These are phyloP conservation scores for Ormyrus thymus DNA, from an alignment of 2,888 invertebrate genomes.

Conservation along the genomic window DNA sequence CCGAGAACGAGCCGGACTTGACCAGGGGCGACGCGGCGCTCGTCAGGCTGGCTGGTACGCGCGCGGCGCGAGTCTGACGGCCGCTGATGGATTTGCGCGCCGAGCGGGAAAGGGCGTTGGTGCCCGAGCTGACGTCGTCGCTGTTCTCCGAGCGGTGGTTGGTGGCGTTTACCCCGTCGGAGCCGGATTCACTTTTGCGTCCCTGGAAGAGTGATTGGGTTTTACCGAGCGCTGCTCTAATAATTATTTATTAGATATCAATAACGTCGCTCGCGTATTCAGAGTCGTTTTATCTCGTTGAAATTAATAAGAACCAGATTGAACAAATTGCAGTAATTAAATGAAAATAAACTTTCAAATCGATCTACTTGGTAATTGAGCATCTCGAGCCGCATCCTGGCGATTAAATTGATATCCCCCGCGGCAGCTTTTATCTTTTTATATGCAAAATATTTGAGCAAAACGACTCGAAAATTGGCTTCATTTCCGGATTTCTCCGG, in stretches of 20 bases:
- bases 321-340: too few species aligned
- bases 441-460: background rate
- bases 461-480: conserved; percentile 19
- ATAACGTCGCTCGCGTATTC: too few species aligned
- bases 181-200: conserved; percentile 79
- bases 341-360: too few species aligned
- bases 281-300: too few species aligned
- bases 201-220: conserved; percentile 65
- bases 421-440: background rate
- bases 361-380: conserved; percentile 8
- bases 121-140: conserved; percentile 61
- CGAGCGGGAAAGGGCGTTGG: conserved; percentile 26
- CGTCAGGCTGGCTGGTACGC: conserved; percentile 49
- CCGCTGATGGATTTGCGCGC: conserved; percentile 35
- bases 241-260: too few species aligned
- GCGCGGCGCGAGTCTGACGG: conserved; percentile 56
- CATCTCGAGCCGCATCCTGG: conserved; percentile 11
- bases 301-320: too few species aligned
- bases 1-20: conserved; percentile 86
- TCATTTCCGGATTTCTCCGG: conserved; percentile 29
- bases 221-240: background rate
- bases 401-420: conserved; percentile 17
- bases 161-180: conserved; percentile 74
- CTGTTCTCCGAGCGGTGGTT: conserved; percentile 70
- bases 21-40: conserved; percentile 73